These are phyloP conservation scores for Diabrotica balteata DNA, from an alignment of 2,888 invertebrate genomes.

Conservation along the genomic window DNA sequence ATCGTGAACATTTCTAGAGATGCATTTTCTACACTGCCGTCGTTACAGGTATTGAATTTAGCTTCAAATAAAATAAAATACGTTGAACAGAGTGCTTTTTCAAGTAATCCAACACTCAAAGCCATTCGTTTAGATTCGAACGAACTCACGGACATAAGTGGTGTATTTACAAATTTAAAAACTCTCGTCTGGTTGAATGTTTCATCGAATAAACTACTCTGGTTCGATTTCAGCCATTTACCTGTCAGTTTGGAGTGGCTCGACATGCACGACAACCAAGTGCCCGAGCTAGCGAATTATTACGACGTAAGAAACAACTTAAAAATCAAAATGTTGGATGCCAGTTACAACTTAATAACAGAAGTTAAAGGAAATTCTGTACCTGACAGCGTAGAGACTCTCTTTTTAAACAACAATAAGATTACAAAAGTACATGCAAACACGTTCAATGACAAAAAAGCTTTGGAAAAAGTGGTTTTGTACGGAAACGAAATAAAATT, in stretches of 20 bases:
- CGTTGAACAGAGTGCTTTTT: conserved; percentile 80
- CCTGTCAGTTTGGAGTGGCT: conserved; percentile 80
- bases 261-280: conserved; percentile 82
- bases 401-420: conserved; percentile 77
- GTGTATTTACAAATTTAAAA: conserved; percentile 76
- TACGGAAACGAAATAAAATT: conserved; percentile 77
- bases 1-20: conserved; percentile 78
- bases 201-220: conserved; percentile 77
- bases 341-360: conserved; percentile 75
- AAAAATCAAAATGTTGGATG: conserved; percentile 78
- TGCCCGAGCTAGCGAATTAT: conserved; percentile 77
- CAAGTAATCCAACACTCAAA: conserved; percentile 74
- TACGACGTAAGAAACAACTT: conserved; percentile 71
- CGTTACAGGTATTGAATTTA: conserved; percentile 79
- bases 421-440: conserved; percentile 74
- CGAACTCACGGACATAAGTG: conserved; percentile 78
- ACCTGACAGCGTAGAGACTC: conserved; percentile 75
- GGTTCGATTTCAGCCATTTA: conserved; percentile 83
- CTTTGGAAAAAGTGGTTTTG: conserved; percentile 78
- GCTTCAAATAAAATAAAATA: conserved; percentile 80
- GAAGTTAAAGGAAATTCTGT: conserved; percentile 73
- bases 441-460: conserved; percentile 74
- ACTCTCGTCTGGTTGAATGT: conserved; percentile 82
- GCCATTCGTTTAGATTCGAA: conserved; percentile 82
- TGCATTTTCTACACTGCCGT: conserved; percentile 74